These are phyloP conservation scores for Diplogasteroides magnus DNA, from an alignment of 1,140 invertebrate genomes.

Conservation along the genomic window DNA sequence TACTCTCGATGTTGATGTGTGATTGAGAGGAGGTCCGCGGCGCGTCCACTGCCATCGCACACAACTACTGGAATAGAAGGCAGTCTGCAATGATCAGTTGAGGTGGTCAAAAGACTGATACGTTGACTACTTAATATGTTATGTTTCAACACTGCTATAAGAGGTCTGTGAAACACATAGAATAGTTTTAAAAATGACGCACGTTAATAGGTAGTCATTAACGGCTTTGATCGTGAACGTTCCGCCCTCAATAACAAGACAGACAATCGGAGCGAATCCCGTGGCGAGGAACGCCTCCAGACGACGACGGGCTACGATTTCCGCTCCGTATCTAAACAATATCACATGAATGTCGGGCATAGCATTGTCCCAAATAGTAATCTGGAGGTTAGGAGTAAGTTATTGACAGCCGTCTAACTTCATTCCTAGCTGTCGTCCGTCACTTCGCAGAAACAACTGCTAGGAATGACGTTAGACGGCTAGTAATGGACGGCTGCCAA, in stretches of 20 bases:
- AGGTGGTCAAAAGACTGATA: constrained; percentile 31
- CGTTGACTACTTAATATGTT: neutral
- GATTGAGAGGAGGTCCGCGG: constrained; percentile 90
- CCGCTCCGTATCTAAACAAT: constrained; percentile 59
- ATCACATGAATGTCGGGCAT: too few species aligned
- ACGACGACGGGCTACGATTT: constrained; percentile 59
- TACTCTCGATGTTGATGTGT: constrained; percentile 70
- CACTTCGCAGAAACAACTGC: too few species aligned
- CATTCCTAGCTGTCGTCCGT: too few species aligned
- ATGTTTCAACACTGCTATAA: constrained; percentile 1
- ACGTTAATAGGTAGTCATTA: constrained; percentile 82
- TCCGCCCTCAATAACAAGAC: constrained; percentile 91
- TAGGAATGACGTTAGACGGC: too few species aligned
- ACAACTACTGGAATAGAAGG: constrained; percentile 91
- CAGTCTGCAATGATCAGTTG: constrained; percentile 55
- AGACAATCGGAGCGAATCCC: constrained; percentile 78
- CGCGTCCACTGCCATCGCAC: constrained; percentile 89
- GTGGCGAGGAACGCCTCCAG: constrained; percentile 59
- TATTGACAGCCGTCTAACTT: too few species aligned
- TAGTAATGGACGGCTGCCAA: too few species aligned
- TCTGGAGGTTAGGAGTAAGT: too few species aligned
- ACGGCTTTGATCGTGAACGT: constrained; percentile 91
- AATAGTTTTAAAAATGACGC: constrained; percentile 38
- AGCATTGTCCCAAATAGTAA: too few species aligned
- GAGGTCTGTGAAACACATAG: too few species aligned